Evolutionary conservation across 2,888 invertebrate genomes (phyloP), one percentile per base, ranked within the genome.

Genomic region (Pristionchus entomophagus): DNA sequence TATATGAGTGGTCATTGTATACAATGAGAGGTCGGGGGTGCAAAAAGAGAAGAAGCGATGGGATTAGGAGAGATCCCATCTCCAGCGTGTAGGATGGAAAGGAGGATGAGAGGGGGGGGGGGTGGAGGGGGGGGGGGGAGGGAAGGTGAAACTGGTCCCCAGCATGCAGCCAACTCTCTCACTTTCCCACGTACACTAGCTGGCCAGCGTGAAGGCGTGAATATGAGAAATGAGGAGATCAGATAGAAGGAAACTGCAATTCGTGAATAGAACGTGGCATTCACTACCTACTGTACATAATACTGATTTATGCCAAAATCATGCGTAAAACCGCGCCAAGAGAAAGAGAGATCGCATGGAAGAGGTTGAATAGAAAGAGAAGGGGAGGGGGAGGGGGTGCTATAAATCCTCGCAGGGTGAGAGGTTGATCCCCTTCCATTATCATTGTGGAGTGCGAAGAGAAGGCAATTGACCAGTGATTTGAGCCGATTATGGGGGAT

Each of bases 401-500:
- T 78, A 45, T 78, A 78, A 51, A 78, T 51, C 65, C 35, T 4
- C 4, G 14, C 35, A 56, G 35, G 32, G 53, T 14, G 56, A 73
- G 53, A 49, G n/a, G 51, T 35, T 56, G 38, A 56, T 41, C 35
- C 26, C 22, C 38, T 45, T 35, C 8, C 51, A 51, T 32, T n/a
- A n/a, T n/a, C 35, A 32, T 38, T 22, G 51, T 12, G 6, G 14
- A 26, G 49, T 14, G 41, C n/a, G n/a, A 45, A 45, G 26, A 80
- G 53, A 51, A 12, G n/a, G n/a, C n/a, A n/a, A n/a, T n/a, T n/a
- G n/a, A n/a, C n/a, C n/a, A n/a, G n/a, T n/a, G 62, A 65, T 65
- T 65, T 65, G 65, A 65, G 65, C 65, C 65, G 65, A 14, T 65
- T 65, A 65, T 35, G 35, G 35, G 0, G 65, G 65, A 65, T 65